Conservation (phyloP, 2,888 invertebrate species). For the Torymus aiolomorphi region DNA sequence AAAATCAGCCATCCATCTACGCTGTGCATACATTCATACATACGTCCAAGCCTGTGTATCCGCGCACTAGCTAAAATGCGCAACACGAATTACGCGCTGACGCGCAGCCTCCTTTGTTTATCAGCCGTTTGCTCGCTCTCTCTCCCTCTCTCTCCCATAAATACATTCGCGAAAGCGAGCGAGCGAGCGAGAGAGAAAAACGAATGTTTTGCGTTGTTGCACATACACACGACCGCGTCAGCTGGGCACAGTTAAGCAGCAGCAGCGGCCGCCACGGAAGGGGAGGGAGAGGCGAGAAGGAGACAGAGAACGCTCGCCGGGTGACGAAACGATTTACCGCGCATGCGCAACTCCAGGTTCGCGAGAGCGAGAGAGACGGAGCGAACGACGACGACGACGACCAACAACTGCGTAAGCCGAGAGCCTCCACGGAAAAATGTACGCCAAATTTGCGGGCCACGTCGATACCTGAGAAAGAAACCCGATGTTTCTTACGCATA, state of each 20-base stretch:
- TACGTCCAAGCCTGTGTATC: no score
- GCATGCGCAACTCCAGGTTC: background rate
- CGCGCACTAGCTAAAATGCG: constrained; percentile 18
- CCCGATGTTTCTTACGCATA: no score
- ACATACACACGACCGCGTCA: constrained; percentile 12
- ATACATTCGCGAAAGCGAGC: no score
- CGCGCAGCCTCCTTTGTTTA: constrained; percentile 38
- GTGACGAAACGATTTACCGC: constrained; percentile 26
- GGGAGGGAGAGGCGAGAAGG: background rate
- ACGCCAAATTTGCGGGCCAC: no score
- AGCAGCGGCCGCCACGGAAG: no score
- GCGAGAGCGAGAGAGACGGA: no score
- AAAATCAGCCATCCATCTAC: no score
- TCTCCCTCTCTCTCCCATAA: no score
- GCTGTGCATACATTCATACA: no score
- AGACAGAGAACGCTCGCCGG: constrained; percentile 17
- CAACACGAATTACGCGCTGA: constrained; percentile 13
- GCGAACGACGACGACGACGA: background rate
- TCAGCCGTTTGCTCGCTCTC: background rate
- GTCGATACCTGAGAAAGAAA: no score
- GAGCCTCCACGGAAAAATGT: no score
- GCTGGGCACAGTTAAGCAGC: constrained; percentile 24
- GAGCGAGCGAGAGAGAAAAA: background rate
- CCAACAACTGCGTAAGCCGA: no score
- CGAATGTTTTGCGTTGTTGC: constrained; percentile 11